Evolutionary conservation across 2,888 invertebrate species (phyloP).

Genomic region (Cerceris rybyensis): DNA sequence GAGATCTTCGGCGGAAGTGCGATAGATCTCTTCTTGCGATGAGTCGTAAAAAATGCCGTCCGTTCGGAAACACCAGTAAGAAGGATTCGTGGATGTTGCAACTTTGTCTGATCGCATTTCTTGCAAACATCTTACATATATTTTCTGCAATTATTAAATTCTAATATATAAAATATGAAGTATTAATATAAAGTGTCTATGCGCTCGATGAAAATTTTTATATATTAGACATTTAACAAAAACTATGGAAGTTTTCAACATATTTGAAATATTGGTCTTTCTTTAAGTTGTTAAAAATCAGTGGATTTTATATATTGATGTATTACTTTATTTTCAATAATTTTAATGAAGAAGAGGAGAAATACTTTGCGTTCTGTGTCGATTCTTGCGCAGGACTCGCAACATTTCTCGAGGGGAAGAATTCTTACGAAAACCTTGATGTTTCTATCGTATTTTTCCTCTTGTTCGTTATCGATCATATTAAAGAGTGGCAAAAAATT

Average conservation of each 20-base stretch:
- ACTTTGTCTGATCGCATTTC: conserved; percentile 65
- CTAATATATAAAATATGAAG: too few relatives aligned
- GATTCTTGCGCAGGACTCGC: conserved; percentile 59
- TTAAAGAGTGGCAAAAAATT: conserved; percentile 2
- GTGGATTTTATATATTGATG: background rate
- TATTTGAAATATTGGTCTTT: too few relatives aligned
- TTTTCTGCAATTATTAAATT: conserved; percentile 58
- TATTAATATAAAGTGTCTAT: too few relatives aligned
- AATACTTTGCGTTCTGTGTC: conserved; percentile 59
- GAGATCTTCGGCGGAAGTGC: conserved; percentile 72
- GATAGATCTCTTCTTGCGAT: conserved; percentile 78
- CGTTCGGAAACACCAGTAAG: conserved; percentile 80
- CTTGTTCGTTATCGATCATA: conserved; percentile 49
- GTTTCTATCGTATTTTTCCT: conserved; percentile 38
- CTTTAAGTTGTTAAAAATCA: too few relatives aligned
- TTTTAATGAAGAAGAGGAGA: background rate
- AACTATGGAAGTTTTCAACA: too few relatives aligned
- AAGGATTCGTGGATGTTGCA: conserved; percentile 52
- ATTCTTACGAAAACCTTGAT: conserved; percentile 66
- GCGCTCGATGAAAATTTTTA: too few relatives aligned
- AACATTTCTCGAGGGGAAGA: conserved; percentile 55
- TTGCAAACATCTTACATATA: conserved; percentile 78
- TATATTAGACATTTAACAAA: too few relatives aligned
- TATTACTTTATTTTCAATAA: background rate
- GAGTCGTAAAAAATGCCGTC: conserved; percentile 80